Percentiles rank a stretch among this genome's conserved stretches.
These are phyloP conservation scores for Orius laevigatus DNA, from an alignment of 1,140 invertebrate genomes.

Conservation along the genomic window DNA sequence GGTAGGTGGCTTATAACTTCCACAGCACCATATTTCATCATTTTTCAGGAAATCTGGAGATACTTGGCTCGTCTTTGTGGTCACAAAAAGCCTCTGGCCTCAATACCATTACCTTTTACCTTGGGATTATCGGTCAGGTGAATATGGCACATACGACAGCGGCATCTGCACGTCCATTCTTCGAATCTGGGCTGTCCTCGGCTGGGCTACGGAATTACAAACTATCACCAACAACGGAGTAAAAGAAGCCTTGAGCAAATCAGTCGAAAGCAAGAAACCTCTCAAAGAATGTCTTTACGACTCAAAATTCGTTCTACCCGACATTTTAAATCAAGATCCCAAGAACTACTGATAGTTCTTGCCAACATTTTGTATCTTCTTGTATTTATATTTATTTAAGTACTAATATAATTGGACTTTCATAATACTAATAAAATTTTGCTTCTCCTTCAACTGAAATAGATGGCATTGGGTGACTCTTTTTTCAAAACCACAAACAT, in stretches of 20 bases:
- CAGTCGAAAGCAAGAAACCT: constrained; percentile 32
- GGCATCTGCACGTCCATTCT: constrained; percentile 48
- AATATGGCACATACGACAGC: constrained; percentile 51
- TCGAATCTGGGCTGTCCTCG: constrained; percentile 44
- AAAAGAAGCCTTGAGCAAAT: constrained; percentile 37
- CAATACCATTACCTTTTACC: constrained; percentile 62
- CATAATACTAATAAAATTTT: too few species aligned
- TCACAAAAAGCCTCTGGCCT: constrained; percentile 55
- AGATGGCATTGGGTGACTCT: too few species aligned
- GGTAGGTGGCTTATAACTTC: constrained; percentile 35
- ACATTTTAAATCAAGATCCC: too few species aligned
- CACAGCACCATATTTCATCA: too few species aligned
- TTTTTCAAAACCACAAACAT: too few species aligned
- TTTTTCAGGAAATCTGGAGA: constrained; percentile 46
- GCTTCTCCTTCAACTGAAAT: too few species aligned
- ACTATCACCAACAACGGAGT: constrained; percentile 42
- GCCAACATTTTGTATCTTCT: too few species aligned
- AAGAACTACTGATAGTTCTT: too few species aligned
- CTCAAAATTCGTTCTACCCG: background rate
- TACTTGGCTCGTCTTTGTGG: constrained; percentile 51
- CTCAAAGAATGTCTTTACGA: constrained; percentile 36
- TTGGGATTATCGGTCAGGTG: constrained; percentile 57
- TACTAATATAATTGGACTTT: too few species aligned
- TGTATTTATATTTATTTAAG: too few species aligned
- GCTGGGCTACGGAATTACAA: constrained; percentile 38